Evolutionary conservation across 2,888 invertebrate genomes (phyloP).

Genomic region (Lithosia quadra): DNA sequence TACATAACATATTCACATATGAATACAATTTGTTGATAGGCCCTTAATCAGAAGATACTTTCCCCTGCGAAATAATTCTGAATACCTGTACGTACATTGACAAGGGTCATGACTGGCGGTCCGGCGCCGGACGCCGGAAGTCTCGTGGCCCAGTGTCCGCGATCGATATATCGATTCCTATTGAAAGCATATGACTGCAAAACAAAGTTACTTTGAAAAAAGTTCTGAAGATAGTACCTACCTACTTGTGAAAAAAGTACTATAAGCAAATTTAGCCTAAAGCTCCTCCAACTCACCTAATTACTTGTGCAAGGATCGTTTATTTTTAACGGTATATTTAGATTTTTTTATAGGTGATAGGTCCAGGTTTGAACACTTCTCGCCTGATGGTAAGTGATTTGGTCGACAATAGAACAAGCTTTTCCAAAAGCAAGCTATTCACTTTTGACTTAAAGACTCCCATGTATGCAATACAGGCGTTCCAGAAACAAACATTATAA

Average conservation of each 20-base stretch:
- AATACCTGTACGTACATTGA: constrained; percentile 46
- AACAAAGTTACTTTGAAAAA: constrained; percentile 10
- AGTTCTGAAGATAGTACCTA: background rate
- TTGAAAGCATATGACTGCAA: constrained; percentile 14
- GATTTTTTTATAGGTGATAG: no score
- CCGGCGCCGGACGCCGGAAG: constrained; percentile 59
- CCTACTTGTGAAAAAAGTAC: background rate
- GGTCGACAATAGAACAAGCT: no score
- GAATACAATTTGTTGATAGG: background rate
- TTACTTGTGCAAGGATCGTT: no score
- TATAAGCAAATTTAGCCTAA: background rate
- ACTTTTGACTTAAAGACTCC: no score
- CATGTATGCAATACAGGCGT: no score
- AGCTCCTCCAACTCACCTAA: no score
- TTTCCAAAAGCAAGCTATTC: no score
- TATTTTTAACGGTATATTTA: no score
- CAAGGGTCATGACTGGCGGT: constrained; percentile 61
- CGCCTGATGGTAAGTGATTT: no score
- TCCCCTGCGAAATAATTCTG: constrained; percentile 1
- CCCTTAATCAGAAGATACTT: constrained; percentile 3
- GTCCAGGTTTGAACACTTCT: no score
- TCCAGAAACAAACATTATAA: no score
- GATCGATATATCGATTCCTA: constrained; percentile 69
- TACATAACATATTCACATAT: background rate
- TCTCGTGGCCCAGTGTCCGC: constrained; percentile 54